Evolutionary conservation across 2,797 vertebrate genomes (phyloP).

Genomic region (Silurus lanzhouensis): DNA sequence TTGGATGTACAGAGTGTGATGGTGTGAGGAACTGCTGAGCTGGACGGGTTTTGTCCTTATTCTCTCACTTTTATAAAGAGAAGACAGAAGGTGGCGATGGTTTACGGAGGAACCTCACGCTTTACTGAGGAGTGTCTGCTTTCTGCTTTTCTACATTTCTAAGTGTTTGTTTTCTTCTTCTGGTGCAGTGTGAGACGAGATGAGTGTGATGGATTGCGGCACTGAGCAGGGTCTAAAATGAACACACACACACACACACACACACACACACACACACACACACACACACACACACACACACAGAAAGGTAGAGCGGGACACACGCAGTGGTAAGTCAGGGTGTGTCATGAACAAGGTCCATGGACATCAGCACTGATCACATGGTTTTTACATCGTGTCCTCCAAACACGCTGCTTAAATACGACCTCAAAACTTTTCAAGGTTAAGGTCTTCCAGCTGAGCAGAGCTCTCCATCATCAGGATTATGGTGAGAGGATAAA

Average conservation of each 20-base stretch:
- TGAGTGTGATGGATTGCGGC: neutral
- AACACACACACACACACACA: neutral
- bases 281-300: too few relatives aligned
- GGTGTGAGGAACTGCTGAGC: slow-evolving; percentile 68
- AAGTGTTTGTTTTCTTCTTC: neutral
- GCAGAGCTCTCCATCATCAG: neutral
- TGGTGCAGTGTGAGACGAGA: neutral
- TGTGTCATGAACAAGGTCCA: neutral
- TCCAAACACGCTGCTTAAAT: neutral
- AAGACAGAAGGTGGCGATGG: neutral
- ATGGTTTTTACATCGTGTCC: neutral
- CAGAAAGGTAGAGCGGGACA: too few relatives aligned
- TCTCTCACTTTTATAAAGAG: slow-evolving; percentile 59
- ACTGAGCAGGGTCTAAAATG: neutral
- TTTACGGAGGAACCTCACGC: neutral
- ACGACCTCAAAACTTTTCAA: neutral
- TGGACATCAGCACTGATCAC: neutral
- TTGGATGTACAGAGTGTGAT: slow-evolving; percentile 29
- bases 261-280: too few relatives aligned
- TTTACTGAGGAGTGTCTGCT: neutral
- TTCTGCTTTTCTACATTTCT: neutral
- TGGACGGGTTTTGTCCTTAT: slow-evolving; percentile 71
- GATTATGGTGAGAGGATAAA: neutral
- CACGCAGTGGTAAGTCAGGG: neutral
- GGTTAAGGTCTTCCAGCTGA: neutral